Percentiles rank a stretch among this genome's conserved stretches.
Evolutionary conservation across 1,140 invertebrate species (phyloP).

Genomic region (Stratiolaelaps scimitus): DNA sequence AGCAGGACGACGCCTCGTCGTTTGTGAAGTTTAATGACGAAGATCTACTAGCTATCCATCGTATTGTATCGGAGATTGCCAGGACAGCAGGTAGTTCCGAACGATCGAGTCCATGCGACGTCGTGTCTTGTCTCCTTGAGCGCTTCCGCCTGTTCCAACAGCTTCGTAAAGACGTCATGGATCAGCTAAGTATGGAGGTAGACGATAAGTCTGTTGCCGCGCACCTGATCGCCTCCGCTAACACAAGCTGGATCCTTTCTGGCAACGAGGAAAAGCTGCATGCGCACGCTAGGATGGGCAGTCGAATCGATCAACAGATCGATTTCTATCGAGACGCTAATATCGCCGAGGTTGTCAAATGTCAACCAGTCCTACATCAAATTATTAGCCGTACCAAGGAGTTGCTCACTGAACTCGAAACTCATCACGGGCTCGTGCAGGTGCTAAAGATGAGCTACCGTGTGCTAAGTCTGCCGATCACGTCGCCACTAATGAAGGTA

Average conservation of each 20-base stretch:
- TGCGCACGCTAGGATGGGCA: background rate
- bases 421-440: slow-evolving; percentile 64
- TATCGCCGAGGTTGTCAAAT: slow-evolving; percentile 58
- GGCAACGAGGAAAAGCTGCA: background rate
- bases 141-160: slow-evolving; percentile 15
- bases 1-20: slow-evolving; percentile 24
- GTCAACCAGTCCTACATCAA: slow-evolving; percentile 52
- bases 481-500: slow-evolving; percentile 69
- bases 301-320: slow-evolving; percentile 27
- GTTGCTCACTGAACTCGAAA: slow-evolving; percentile 69
- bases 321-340: slow-evolving; percentile 81
- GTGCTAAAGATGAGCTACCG: slow-evolving; percentile 57
- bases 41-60: slow-evolving; percentile 39
- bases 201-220: background rate
- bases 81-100: background rate
- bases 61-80: background rate
- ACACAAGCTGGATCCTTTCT: slow-evolving; percentile 22
- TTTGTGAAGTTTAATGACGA: slow-evolving; percentile 36
- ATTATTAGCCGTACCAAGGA: slow-evolving; percentile 52
- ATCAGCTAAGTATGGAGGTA: background rate
- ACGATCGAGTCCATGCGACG: background rate
- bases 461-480: slow-evolving; percentile 62
- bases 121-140: background rate
- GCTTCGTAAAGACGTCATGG: background rate
- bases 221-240: slow-evolving; percentile 10